Evolutionary conservation across 1,140 invertebrate genomes (phyloP), one percentile per base, ranked within the genome.

Genomic region (Bombus cullumanus): DNA sequence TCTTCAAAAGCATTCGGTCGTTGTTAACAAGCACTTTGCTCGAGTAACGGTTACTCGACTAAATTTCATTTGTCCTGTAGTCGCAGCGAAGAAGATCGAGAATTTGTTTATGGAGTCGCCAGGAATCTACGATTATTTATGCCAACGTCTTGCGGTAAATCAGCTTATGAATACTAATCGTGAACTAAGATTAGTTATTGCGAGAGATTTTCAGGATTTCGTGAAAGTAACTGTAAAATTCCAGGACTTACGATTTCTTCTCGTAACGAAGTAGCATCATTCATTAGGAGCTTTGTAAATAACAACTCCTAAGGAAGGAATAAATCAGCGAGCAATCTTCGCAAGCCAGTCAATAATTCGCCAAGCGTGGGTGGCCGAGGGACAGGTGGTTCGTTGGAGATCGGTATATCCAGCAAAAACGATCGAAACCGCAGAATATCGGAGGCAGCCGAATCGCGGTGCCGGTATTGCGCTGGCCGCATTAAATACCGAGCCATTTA

Each of bases 401-500:
- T 64, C 28, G 37, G 28, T 77, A 22, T n/a, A 64, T 41, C 37
- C 39, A 59, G 37, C 5, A 43, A 83, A 69, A 78, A 78, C 74
- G 82, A 83, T 83, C 43, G 74, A 69, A 78, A 83, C 82, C 82
- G 74, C 82, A 78, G 82, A 78, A 83, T 78, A 78, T 83, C 74
- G 43, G 18, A 78, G 22, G 12, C 12, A n/a, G 22, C 41, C 57
- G 71, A 82, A 82, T 75, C 39, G 66, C 18, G 31, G 66, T 25
- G 25, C 22, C 57, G 37, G 22, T 34, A 59, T 31, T 64, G 53
- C 37, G 47, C 47, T 53, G 18, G 47, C 18, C 18, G 10, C 82
- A 71, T 83, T 83, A 83, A 83, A 83, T 83, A 78, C 74, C 74
- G 43, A 75, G 64, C 64, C 82, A 69, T 83, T 83, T 83, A 83